Base-by-base conservation (phyloP, 2,888 invertebrate genomes). In the Diarsia rubi region DNA sequence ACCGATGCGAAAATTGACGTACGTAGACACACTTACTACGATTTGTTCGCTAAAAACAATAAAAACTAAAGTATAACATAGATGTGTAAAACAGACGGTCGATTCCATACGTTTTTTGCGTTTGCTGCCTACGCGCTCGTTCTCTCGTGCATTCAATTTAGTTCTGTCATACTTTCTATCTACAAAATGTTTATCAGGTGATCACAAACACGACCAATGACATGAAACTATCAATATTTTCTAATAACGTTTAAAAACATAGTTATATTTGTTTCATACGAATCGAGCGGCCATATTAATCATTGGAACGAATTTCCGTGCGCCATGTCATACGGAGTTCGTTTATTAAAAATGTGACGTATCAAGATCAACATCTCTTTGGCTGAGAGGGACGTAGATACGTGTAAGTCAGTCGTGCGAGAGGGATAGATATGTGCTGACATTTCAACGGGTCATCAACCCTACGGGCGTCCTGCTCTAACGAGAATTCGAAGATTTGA, bases 321-420 rank as follows among this genome's bases (percentile, higher is more conserved):
- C 94, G 92, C 94, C 95, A 93, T 96, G 96, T 96, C 96, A 96
- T 96, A 96, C 94, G 92, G 92, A 93, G 94, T 96, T 95, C 96
- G 96, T 96, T 96, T 96, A 96, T 96, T 96, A 96, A 96, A 96
- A 96, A 96, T 95, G 94, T 96, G 96, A 96, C 96, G 96, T 96
- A 96, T 96, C 96, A 96, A 96, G 96, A 96, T 96, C 96, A 96
- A 95, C 96, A 96, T 96, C 95, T 95, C 94, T 91, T 92, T 91
- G 94, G 86, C 85, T 83, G 92, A 95, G 91, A 84, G 93, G 90
- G 94, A 96, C 91, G 89, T 74, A 86, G 86, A 90, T 90, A 91
- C 91, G 88, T 86, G 85, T 86, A 86, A 86, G 84, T 85, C 77
- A 84, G 59, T 84, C 78, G 95, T 88, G 89, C 77, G 93, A 96